Evolutionary conservation across 2,797 vertebrate genomes (phyloP).

Genomic region (Vultur gryphus): DNA sequence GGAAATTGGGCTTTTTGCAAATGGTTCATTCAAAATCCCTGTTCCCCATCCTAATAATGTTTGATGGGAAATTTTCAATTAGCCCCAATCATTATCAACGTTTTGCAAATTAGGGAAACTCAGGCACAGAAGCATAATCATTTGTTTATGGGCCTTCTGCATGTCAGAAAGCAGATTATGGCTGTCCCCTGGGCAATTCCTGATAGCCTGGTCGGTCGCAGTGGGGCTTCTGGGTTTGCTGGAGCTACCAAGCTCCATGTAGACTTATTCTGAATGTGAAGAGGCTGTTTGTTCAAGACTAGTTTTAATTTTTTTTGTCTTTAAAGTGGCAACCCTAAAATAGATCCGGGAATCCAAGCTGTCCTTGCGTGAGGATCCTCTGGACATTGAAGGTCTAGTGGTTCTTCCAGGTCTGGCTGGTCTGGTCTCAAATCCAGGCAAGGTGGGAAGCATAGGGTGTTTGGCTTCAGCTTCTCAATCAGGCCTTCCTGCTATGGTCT

Average conservation of each 20-base stretch:
- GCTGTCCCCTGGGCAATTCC: slow-evolving; percentile 28
- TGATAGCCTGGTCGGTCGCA: background rate
- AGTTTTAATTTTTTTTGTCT: background rate
- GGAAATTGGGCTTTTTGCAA: slow-evolving; percentile 27
- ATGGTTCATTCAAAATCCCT: slow-evolving; percentile 36
- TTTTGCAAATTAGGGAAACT: slow-evolving; percentile 37
- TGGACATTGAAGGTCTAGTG: background rate
- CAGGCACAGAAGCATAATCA: background rate
- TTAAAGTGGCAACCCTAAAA: background rate
- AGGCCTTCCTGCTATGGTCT: background rate
- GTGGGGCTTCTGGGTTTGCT: background rate
- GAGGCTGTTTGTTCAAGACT: background rate
- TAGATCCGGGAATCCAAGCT: background rate
- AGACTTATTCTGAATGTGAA: background rate
- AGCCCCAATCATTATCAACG: slow-evolving; percentile 22
- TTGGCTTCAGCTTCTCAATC: background rate
- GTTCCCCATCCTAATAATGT: slow-evolving; percentile 41
- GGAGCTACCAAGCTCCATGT: background rate
- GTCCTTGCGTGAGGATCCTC: background rate
- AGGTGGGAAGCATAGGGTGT: background rate
- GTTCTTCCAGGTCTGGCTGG: background rate
- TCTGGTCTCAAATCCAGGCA: background rate
- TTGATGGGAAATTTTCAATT: slow-evolving; percentile 64
- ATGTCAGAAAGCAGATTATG: slow-evolving; percentile 56
- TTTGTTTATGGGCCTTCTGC: slow-evolving; percentile 43